phyloP scores from a whole-genome alignment of 2,888 invertebrate species.

The Reticulitermes lucifugus region DNA sequence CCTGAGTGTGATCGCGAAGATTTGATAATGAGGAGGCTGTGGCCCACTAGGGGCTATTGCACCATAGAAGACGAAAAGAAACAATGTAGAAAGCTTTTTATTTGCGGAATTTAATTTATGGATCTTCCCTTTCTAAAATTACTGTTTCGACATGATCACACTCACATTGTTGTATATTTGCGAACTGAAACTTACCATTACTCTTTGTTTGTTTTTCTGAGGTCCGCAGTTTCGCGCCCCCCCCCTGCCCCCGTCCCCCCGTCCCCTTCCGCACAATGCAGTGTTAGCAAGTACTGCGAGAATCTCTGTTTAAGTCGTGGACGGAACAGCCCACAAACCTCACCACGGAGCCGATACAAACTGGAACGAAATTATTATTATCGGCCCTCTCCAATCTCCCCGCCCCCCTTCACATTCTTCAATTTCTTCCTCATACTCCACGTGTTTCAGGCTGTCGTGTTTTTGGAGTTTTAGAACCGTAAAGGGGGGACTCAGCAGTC shows the following conservation, averaged over 20 bases:
- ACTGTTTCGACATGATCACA: too few relatives aligned
- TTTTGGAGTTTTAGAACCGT: neutral
- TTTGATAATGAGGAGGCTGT: too few relatives aligned
- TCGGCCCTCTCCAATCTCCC: constrained; percentile 32
- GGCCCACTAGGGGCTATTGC: too few relatives aligned
- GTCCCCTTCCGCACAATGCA: neutral
- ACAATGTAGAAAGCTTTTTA: too few relatives aligned
- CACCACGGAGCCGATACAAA: constrained; percentile 38
- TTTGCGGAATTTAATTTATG: too few relatives aligned
- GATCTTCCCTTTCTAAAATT: too few relatives aligned
- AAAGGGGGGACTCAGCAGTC: neutral
- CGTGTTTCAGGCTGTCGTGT: neutral
- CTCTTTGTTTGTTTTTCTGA: neutral
- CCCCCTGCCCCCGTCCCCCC: neutral
- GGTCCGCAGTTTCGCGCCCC: neutral
- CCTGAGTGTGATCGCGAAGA: too few relatives aligned
- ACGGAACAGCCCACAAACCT: constrained; percentile 29
- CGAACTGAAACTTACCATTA: too few relatives aligned
- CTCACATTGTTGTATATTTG: too few relatives aligned
- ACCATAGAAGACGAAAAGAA: too few relatives aligned
- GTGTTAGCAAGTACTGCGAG: neutral
- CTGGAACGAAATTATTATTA: constrained; percentile 42
- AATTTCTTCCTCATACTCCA: constrained; percentile 18
- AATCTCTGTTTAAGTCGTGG: constrained; percentile 7
- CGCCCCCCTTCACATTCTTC: neutral